Percentiles rank a stretch among this genome's conserved stretches.
Conservation (phyloP, 2,113 vertebrate genomes). For the Nibea albiflora region DNA sequence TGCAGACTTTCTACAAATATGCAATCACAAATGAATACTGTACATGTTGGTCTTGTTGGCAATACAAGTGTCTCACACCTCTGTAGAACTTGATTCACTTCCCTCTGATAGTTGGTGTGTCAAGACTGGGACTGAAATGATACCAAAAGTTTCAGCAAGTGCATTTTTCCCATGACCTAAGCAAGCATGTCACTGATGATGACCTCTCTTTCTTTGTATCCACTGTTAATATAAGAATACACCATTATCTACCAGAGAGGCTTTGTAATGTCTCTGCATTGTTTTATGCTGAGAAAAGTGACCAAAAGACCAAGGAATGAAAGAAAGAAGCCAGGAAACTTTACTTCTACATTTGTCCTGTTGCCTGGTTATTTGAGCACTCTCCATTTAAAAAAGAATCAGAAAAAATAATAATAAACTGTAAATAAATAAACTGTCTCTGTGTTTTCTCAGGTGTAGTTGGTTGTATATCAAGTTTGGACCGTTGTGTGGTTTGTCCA, state of each 20-base stretch:
- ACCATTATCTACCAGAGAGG: not conserved
- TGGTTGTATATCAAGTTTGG: no score
- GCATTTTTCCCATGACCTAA: not conserved
- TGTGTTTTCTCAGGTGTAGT: no score
- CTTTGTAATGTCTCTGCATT: not conserved
- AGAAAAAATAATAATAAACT: no score
- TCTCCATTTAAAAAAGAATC: no score
- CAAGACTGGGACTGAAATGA: not conserved
- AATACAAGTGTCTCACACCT: not conserved
- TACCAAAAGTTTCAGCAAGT: not conserved
- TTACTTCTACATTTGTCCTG: not conserved
- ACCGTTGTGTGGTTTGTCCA: no score
- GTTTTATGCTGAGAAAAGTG: not conserved
- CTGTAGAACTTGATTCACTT: not conserved
- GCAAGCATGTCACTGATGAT: not conserved
- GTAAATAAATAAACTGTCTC: no score
- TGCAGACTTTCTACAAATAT: not conserved
- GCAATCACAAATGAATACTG: not conserved
- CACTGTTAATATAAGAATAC: not conserved
- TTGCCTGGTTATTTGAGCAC: no score
- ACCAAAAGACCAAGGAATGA: not conserved
- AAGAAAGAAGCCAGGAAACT: no score
- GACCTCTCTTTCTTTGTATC: not conserved
- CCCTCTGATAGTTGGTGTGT: not conserved
- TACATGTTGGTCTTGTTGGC: not conserved